Evolutionary conservation across 2,797 vertebrate species (phyloP).

Genomic region (Chrysocyon brachyurus): DNA sequence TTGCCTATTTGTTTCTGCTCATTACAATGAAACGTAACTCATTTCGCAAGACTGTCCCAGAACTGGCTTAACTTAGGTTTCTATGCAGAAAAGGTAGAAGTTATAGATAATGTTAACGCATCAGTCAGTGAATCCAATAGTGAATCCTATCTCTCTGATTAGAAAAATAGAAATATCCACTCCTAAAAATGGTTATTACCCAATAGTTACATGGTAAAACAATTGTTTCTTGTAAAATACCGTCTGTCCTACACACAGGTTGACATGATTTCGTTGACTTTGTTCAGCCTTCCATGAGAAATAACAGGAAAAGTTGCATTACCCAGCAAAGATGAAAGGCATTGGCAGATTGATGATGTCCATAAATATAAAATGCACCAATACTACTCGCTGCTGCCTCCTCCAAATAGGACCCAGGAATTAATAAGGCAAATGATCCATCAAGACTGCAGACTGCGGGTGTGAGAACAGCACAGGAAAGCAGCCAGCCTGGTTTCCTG

Average conservation of each 20-base stretch:
- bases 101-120: background rate
- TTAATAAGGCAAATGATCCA: slow-evolving; percentile 55
- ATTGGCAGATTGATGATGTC: slow-evolving; percentile 38
- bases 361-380: slow-evolving; percentile 49
- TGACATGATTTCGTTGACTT: slow-evolving; percentile 45
- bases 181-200: background rate
- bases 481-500: background rate
- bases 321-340: slow-evolving; percentile 50
- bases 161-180: slow-evolving; percentile 53
- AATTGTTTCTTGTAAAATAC: slow-evolving; percentile 36
- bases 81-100: background rate
- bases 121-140: background rate
- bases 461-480: background rate
- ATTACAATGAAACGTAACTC: background rate
- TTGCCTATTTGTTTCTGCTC: background rate
- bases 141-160: background rate
- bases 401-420: slow-evolving; percentile 2
- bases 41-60: background rate
- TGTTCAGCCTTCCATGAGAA: slow-evolving; percentile 56
- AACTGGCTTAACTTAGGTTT: background rate
- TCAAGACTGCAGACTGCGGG: slow-evolving; percentile 20
- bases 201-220: slow-evolving; percentile 6
- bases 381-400: slow-evolving; percentile 21
- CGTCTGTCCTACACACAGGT: background rate
- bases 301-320: slow-evolving; percentile 45